Conservation (phyloP, 2,888 invertebrate genomes). For the Acrocera orbiculus region DNA sequence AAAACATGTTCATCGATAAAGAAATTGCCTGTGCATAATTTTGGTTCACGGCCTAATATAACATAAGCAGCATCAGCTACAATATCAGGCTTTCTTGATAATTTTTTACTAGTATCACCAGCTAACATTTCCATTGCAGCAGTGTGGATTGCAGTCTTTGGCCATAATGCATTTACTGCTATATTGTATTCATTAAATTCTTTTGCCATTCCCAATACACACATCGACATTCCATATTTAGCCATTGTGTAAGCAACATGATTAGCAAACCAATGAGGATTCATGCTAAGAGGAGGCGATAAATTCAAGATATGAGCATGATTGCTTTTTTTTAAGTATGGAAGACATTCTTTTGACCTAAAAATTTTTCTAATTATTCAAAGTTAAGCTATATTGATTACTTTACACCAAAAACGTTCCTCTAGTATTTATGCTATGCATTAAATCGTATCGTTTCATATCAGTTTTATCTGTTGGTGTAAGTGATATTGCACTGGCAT, state of each 20-base stretch:
- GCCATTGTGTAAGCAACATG: constrained; percentile 97
- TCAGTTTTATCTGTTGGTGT: constrained; percentile 67
- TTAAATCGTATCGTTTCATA: constrained; percentile 93
- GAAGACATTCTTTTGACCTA: constrained; percentile 80
- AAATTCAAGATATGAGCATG: constrained; percentile 91
- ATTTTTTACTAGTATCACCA: constrained; percentile 33
- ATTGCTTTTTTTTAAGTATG: constrained; percentile 65
- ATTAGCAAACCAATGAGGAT: constrained; percentile 69
- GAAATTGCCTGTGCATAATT: constrained; percentile 70
- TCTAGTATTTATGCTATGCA: constrained; percentile 86
- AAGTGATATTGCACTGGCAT: constrained; percentile 86
- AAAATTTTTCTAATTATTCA: constrained; percentile 19
- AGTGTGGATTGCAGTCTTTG: constrained; percentile 81
- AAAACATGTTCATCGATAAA: constrained; percentile 83
- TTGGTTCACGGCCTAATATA: constrained; percentile 47
- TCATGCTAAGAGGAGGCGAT: constrained; percentile 84
- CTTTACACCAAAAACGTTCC: constrained; percentile 88
- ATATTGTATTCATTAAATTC: constrained; percentile 71
- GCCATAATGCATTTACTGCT: constrained; percentile 94
- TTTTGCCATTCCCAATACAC: constrained; percentile 90
- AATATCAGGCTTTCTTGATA: constrained; percentile 29
- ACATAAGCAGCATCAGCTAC: constrained; percentile 30
- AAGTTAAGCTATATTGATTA: constrained; percentile 19
- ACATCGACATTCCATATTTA: constrained; percentile 98
- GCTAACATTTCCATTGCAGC: constrained; percentile 82